Base-by-base conservation (phyloP, 2,888 invertebrate genomes). In the Leucoma salicis region DNA sequence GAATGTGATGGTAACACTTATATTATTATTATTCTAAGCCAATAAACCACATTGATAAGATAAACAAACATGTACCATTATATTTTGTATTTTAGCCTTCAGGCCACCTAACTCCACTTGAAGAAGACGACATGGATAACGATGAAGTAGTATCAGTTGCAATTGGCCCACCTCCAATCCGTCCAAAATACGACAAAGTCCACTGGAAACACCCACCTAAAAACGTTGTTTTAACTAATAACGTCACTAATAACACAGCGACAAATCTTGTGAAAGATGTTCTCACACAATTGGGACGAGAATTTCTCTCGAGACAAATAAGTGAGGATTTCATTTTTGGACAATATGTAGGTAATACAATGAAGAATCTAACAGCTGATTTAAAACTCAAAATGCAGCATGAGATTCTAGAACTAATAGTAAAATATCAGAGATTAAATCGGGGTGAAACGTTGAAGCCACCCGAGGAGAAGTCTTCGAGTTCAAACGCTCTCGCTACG, bases 271-370 rank as follows among this genome's bases (percentile, higher is more conserved):
- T 88, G 0, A 85, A 74, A 62, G 78, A 87, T 7, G 50, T 88
- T 0, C 50, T 88, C 0, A 46, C 67, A 1, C 74, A 85, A 55
- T 41, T 88, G 0, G 84, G 82, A 0, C 70, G 74, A 48, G 87
- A 88, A 32, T 74, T 88, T 8, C 10, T 88, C 6, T 63, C 70
- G 0, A 71, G 70, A 27, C 75, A 84, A 51, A 74, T 86, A 0
- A 80, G 70, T n/a, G 88, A 88, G 53, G 82, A 87, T 24, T 87
- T 86, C n/a, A 74, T 86, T 0, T 88, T 88, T 18, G 88, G 88
- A n/a, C 88, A 88, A 48, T 88, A 82, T 28, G 53, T 88, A 0
- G 85, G 85, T 0, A 80, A 74, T 35, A 49, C 79, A 0, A 85
- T 88, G 82, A 83, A 53, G 40, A 86, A 82, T 49, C 41, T 89